Evolutionary conservation across 2,797 vertebrate species (phyloP), one percentile per base, ranked within the genome.

Genomic region (Xenentodon cancila): DNA sequence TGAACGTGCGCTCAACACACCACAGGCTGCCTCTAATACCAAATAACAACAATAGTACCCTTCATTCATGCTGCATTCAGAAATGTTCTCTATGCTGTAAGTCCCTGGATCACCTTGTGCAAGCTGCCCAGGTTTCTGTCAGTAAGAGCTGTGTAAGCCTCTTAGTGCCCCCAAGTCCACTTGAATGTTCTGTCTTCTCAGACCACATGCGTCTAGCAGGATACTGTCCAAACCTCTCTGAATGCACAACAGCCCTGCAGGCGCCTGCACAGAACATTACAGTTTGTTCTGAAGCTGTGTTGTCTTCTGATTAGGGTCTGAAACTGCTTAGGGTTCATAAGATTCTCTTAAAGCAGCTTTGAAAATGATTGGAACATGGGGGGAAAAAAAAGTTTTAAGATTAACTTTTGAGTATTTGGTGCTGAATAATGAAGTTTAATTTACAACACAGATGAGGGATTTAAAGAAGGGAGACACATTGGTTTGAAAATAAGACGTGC

Each of bases 81-180:
- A 81, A 80, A 82, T 82, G 73, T 78, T 19, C 73, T 73, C 22
- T 59, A 30, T 80, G 69, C 71, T 32, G 3, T 77, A 86, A 89
- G 61, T 83, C 86, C 18, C 55, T 30, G 60, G 58, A 78, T 80
- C 67, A 84, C 54, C 70, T 72, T 58, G 64, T 75, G 34, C 74
- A 68, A 73, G 82, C 71, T 65, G 68, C 56, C 71, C 73, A 79
- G 75, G 71, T 84, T 77, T 78, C 75, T 78, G 67, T 12, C 72
- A 74, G 22, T 77, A 68, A 80, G 67, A 75, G 52, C 32, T 43
- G 40, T 8, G 5, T 87, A 91, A 92, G 82, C 89, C 56, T 88
- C 86, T 90, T 89, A 88, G 34, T 7, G 4, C 64, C 64, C 73
- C 56, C 48, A n/a, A 59, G 83, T 82, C 84, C 71, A 79, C 79